These are phyloP conservation scores for Rhagoletis zephyria DNA, from an alignment of 1,140 invertebrate genomes.

Conservation along the genomic window DNA sequence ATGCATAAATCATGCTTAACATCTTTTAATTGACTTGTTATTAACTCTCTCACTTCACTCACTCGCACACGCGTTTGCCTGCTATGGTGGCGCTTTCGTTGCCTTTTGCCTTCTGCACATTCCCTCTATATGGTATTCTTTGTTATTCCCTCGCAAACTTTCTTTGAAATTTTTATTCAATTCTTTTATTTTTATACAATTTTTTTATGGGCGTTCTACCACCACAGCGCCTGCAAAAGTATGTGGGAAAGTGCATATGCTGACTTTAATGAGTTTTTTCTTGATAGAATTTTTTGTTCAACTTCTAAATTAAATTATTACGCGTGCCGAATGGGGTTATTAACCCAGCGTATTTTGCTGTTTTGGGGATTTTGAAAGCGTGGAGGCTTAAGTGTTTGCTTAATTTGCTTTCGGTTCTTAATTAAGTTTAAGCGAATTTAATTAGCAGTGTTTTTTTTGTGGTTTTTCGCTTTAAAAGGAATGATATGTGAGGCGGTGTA, in stretches of 20 bases:
- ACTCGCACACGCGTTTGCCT: background rate
- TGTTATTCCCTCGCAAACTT: background rate
- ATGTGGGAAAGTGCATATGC: constrained; percentile 19
- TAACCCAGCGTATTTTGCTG: background rate
- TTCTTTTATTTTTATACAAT: background rate
- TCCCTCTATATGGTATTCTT: background rate
- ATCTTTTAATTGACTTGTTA: constrained; percentile 53
- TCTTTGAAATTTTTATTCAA: constrained; percentile 4
- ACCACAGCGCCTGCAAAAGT: no score
- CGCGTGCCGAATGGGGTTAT: constrained; percentile 1
- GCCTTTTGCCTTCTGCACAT: background rate
- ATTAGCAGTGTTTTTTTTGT: no score
- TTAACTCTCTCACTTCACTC: constrained; percentile 4
- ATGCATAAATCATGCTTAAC: constrained; percentile 49
- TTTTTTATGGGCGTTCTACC: background rate
- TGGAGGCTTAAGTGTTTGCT: no score
- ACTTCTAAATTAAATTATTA: constrained; percentile 46
- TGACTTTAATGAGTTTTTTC: constrained; percentile 33
- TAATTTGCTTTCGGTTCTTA: no score
- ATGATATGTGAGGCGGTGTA: no score
- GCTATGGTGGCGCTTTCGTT: no score
- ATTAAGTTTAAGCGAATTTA: no score
- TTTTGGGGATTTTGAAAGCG: no score
- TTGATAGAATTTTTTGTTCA: background rate
- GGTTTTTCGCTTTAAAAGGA: no score